phyloP scores from a whole-genome alignment of 2,113 vertebrate genomes.

The Perca fluviatilis region DNA sequence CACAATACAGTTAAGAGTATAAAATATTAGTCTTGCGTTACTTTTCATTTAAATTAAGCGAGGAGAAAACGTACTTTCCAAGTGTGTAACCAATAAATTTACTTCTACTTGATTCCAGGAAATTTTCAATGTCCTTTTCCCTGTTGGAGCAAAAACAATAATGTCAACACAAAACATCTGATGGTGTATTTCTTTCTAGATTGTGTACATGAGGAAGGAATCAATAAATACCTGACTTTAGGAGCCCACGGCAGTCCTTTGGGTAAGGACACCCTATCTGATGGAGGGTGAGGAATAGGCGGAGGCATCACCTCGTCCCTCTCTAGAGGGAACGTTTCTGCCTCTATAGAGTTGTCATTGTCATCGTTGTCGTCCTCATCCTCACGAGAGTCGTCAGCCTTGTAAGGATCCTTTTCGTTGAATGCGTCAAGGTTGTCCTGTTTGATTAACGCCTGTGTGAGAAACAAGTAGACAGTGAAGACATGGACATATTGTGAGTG shows the following conservation, averaged over 20 bases:
- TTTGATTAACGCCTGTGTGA: conserved; percentile 91
- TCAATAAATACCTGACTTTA: conserved; percentile 93
- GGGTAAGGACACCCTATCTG: conserved; percentile 93
- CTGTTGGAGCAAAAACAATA: conserved; percentile 76
- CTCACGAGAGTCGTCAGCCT: conserved; percentile 93
- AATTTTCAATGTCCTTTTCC: conserved; percentile 98
- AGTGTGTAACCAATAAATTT: conserved; percentile 99
- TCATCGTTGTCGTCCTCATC: conserved; percentile 98
- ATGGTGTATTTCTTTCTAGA: not conserved
- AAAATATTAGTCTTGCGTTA: not conserved
- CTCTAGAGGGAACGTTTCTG: conserved; percentile 94
- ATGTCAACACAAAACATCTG: conserved; percentile 3
- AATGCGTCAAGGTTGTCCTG: conserved; percentile 99
- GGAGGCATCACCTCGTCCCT: conserved; percentile 97
- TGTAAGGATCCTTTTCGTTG: conserved; percentile 97
- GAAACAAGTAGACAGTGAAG: not conserved
- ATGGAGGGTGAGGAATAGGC: conserved; percentile 90
- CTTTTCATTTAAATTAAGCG: not conserved
- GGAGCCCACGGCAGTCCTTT: conserved; percentile 98
- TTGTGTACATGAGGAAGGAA: not conserved
- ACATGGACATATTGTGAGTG: not conserved
- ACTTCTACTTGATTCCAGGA: conserved; percentile 97
- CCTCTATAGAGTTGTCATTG: conserved; percentile 92
- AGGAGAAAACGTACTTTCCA: conserved; percentile 87
- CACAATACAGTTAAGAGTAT: not conserved